Conservation (phyloP, 2,888 invertebrate genomes). For the Cremastinae sp. region DNA sequence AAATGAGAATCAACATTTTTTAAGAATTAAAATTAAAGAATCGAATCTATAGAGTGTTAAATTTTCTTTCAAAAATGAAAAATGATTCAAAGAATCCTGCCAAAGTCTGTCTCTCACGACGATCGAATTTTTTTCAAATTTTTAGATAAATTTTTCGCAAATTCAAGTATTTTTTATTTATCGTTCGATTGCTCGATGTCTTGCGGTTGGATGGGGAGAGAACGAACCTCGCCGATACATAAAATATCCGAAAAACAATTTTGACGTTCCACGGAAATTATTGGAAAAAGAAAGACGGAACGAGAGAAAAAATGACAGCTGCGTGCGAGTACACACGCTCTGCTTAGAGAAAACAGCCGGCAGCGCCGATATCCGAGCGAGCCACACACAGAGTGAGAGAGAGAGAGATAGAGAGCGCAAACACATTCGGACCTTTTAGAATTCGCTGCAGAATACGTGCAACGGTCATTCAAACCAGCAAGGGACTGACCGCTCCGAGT, state of each 20-base stretch:
- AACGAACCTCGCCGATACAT: constrained; percentile 8
- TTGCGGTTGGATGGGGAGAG: constrained; percentile 16
- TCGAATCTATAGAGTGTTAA: constrained; percentile 5
- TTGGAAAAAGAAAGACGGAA: constrained; percentile 34
- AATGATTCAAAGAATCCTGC: background rate
- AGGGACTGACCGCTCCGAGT: constrained; percentile 67
- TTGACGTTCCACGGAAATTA: constrained; percentile 40
- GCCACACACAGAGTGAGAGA: background rate
- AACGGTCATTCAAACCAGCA: constrained; percentile 58
- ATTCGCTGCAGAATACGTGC: constrained; percentile 57
- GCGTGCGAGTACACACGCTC: constrained; percentile 62
- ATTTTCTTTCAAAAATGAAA: constrained; percentile 3
- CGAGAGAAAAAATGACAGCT: constrained; percentile 71
- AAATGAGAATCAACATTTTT: constrained; percentile 71
- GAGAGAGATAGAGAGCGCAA: constrained; percentile 17
- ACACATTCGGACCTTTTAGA: constrained; percentile 29
- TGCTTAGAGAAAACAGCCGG: constrained; percentile 62
- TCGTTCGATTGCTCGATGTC: background rate
- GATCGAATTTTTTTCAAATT: background rate
- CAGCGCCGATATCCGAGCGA: constrained; percentile 31
- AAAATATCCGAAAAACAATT: constrained; percentile 10
- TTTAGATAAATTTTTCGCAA: too few relatives aligned
- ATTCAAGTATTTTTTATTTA: background rate
- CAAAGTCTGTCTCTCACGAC: background rate
- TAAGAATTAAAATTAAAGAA: constrained; percentile 46